These are phyloP conservation scores for Psammodynastes pulverulentus DNA, from an alignment of 2,113 vertebrate genomes.

Conservation along the genomic window DNA sequence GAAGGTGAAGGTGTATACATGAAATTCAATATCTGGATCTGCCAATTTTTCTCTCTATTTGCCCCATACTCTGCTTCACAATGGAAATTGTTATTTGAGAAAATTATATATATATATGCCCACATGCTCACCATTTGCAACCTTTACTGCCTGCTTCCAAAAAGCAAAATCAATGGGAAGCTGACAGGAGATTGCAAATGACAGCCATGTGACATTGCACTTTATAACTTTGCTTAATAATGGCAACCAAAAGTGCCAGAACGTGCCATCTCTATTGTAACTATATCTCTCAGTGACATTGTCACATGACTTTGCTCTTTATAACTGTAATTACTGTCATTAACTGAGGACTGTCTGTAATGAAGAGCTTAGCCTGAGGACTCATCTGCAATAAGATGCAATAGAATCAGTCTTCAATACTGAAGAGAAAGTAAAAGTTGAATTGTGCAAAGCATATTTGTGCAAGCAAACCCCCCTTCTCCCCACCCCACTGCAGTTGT, in stretches of 20 bases:
- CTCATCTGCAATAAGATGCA: not conserved
- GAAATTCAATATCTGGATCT: slow-evolving; percentile 68
- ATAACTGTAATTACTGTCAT: not conserved
- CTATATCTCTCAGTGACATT: not conserved
- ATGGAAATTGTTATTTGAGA: slow-evolving; percentile 34
- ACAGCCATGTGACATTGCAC: not conserved
- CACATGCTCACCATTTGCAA: not conserved
- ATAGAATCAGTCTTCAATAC: not conserved
- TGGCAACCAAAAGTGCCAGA: not conserved
- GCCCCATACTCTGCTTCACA: slow-evolving; percentile 54
- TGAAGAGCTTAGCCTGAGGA: not conserved
- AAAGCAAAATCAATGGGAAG: not conserved
- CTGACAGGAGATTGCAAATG: not conserved
- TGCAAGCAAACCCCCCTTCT: not conserved
- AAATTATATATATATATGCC: not conserved
- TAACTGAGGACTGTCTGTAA: not conserved
- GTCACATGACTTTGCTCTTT: not conserved
- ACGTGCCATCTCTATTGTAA: not conserved
- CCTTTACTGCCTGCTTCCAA: not conserved
- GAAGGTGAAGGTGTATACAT: slow-evolving; percentile 37
- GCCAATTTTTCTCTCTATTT: slow-evolving; percentile 46
- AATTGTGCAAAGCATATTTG: not conserved
- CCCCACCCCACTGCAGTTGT: not conserved
- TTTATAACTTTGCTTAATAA: not conserved
- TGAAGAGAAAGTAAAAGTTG: not conserved